A percentile compares a stretch with the other conserved stretches of the same genome.
These are phyloP conservation scores for Ormyrus nitidulus DNA, from an alignment of 2,888 invertebrate genomes.

Conservation along the genomic window DNA sequence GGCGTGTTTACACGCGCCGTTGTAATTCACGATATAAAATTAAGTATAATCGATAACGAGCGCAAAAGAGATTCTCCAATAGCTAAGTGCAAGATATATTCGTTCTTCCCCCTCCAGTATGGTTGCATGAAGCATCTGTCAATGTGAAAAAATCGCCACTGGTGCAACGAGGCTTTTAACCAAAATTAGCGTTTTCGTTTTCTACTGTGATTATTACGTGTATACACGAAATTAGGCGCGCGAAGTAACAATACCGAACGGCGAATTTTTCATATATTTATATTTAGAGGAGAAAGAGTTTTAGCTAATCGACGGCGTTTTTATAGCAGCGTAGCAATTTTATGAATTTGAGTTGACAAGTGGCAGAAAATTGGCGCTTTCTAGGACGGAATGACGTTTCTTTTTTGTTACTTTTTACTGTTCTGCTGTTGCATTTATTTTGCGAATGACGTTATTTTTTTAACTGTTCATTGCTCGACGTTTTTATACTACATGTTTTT, in stretches of 20 bases:
- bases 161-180: background rate
- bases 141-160: conserved; percentile 26
- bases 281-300: conserved; percentile 30
- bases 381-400: conserved; percentile 33
- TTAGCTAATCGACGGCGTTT: conserved; percentile 43
- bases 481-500: conserved; percentile 8
- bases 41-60: background rate
- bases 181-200: conserved; percentile 5
- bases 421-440: conserved; percentile 29
- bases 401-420: conserved; percentile 2
- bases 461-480: background rate
- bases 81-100: background rate
- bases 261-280: conserved; percentile 48
- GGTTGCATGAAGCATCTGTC: conserved; percentile 32
- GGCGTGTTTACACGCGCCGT: background rate
- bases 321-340: conserved; percentile 27
- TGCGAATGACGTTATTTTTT: conserved; percentile 8
- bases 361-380: conserved; percentile 39
- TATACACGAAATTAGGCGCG: background rate
- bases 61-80: background rate
- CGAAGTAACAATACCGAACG: background rate
- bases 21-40: background rate
- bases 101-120: conserved; percentile 18
- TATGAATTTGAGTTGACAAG: conserved; percentile 34
- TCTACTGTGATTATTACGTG: conserved; percentile 1